Evolutionary conservation across 1,140 invertebrate genomes (phyloP), one percentile per base, ranked within the genome.

Genomic region (Galleria mellonella): DNA sequence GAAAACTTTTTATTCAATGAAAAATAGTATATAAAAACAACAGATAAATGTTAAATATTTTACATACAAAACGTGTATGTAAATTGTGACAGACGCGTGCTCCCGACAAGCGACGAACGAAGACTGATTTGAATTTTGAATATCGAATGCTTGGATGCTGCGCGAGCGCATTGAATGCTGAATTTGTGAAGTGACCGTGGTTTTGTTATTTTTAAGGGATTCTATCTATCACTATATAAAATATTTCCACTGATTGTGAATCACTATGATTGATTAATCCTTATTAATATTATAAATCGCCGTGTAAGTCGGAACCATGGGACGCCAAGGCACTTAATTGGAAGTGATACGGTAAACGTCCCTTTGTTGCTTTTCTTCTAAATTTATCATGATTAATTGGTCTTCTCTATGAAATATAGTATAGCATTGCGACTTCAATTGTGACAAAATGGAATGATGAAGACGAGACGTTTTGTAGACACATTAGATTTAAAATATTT

Each of bases 71-170:
- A 71, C 72, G 59, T 52, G 60, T 75, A 81, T 81, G 76, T 75
- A 69, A 77, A 81, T 75, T 37, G 51, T 57, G 58, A 56, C 49
- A 32, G 66, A 62, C 62, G 62, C 57, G 62, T 51, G 60, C 59
- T 35, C 48, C 40, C 56, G 62, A 60, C 66, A 55, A 67, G 52
- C 30, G 70, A 69, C 65, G 60, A 56, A 61, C 58, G 56, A 54
- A 68, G 76, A 77, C 72, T 77, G 76, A 81, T 81, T 81, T 81
- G 76, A 78, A 82, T 81, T 49, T 76, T 69, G 65, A 74, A 64
- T 72, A 71, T 65, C 48, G 44, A 53, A 43, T 55, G 17, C 17
- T 23, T 23, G 17, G 17, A 23, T 6, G 17, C 14, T 67, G 76
- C 68, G 76, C 70, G 23, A 44, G 70, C 68, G 75, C 75, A 73